Base-by-base conservation (phyloP, 1,140 invertebrate genomes). In the Heterodera carotae region DNA sequence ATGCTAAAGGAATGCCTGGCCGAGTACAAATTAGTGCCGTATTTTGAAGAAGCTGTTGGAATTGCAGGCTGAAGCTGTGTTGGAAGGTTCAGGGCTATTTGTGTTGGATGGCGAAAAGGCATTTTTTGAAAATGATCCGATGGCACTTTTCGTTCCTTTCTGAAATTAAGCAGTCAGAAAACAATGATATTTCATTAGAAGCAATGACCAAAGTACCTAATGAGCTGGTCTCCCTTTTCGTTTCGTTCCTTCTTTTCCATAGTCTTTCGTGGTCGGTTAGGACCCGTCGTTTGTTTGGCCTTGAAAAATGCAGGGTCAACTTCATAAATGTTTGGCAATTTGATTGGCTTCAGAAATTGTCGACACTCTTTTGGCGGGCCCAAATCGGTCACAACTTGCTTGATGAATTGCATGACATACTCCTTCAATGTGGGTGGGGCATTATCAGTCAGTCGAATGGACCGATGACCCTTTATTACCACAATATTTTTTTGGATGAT, bases 371-470 rank as follows among this genome's bases (percentile, higher is more conserved):
- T 72, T 2, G 70, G 69, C 8, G 77, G 62, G 25, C 77, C 77
- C 25, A 78, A 56, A 67, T 82, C 81, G n/a, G 48, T 29, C 22
- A 83, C 76, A 31, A 82, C 82, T 71, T 83, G 81, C 33, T 82
- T 78, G n/a, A 82, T 85, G 70, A 82, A 82, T 48, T 82, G 81
- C 15, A 81, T 66, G 22, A 69, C 68, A 48, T 83, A 67, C 53
- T 84, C 77, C 77, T 81, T 29, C 5, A 70, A 79, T 78, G 25
- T 29, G 12, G 66, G 74, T 71, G 27, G 3, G 39, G 39, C 5
- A 18, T n/a, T 34, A 25, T 72, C 34, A 64, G 8, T 36, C 33
- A n/a, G 39, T 10, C 2, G 3, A 80, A 36, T 18, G 5, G 5
- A 39, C 10, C 22, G 15, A 10, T n/a, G 12, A 3, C 27, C n/a